Evolutionary conservation across 2,797 vertebrate genomes (phyloP).

Genomic region (Tokudaia muenninki): DNA sequence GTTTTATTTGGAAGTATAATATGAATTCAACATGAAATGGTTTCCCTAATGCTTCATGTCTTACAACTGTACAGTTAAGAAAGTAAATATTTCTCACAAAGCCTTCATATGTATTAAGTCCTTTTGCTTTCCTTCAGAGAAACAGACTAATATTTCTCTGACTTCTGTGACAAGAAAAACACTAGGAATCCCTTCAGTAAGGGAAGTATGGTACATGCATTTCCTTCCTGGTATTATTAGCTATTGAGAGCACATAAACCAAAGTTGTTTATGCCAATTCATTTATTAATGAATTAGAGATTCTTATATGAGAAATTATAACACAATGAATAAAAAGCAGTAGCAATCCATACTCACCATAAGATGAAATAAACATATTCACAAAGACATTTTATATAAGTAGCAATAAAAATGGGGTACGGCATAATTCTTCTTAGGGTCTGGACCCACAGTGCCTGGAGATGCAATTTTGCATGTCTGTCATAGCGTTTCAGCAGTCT

Average conservation of each 20-base stretch:
- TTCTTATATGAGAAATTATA: not conserved
- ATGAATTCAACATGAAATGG: conserved; percentile 12
- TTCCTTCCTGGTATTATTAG: not conserved
- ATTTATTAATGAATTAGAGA: conserved; percentile 24
- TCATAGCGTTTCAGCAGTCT: not conserved
- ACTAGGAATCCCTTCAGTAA: not conserved
- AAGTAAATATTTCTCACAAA: not conserved
- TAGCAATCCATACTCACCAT: not conserved
- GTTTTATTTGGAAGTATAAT: conserved; percentile 43
- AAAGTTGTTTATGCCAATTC: not conserved
- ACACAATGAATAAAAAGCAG: not conserved
- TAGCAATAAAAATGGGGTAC: not conserved
- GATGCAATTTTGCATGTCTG: not conserved
- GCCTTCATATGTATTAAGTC: not conserved
- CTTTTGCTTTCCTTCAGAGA: not conserved
- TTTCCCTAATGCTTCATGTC: not conserved
- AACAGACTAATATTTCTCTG: not conserved
- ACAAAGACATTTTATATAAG: not conserved
- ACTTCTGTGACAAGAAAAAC: not conserved
- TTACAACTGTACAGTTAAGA: not conserved
- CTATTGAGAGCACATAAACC: not conserved
- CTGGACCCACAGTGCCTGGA: not conserved
- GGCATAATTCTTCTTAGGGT: not conserved
- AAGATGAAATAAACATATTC: not conserved
- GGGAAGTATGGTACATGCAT: not conserved